Conservation (phyloP, 2,113 vertebrate species). For the Passer domesticus region DNA sequence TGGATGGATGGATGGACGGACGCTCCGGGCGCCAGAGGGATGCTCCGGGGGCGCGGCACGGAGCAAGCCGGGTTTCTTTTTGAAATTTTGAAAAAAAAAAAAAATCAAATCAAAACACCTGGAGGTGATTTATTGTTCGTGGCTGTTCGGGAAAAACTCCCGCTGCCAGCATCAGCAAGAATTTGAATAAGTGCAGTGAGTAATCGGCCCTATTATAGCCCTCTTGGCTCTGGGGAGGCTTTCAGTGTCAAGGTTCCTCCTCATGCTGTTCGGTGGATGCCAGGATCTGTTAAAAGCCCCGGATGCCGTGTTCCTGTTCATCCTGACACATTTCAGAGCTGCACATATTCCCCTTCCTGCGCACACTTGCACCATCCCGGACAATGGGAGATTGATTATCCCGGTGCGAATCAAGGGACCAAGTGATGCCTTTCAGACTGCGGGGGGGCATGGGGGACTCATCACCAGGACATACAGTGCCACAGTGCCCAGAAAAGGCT, state of each 20-base stretch:
- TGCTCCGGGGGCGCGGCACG: background rate
- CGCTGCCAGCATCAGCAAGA: slow-evolving; percentile 16
- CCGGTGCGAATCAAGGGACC: fast-evolving
- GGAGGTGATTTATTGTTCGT: slow-evolving; percentile 37
- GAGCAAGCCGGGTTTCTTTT: background rate
- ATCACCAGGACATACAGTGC: fast-evolving
- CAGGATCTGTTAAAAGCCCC: background rate
- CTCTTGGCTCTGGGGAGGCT: background rate
- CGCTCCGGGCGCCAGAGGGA: background rate
- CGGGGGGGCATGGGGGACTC: background rate
- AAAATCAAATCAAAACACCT: slow-evolving; percentile 45
- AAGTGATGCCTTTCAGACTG: fast-evolving
- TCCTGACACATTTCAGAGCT: background rate
- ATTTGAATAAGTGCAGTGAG: slow-evolving; percentile 29
- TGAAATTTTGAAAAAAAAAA: background rate
- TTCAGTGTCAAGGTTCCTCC: background rate
- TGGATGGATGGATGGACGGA: background rate
- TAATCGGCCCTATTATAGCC: background rate
- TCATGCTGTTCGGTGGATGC: background rate
- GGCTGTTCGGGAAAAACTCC: slow-evolving; percentile 15
- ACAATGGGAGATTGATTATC: fast-evolving
- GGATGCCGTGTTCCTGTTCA: background rate
- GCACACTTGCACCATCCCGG: background rate
- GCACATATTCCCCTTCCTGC: background rate
- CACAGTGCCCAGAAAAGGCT: background rate